Conservation (phyloP, 1,140 invertebrate species). For the Heliconius hermathena region DNA sequence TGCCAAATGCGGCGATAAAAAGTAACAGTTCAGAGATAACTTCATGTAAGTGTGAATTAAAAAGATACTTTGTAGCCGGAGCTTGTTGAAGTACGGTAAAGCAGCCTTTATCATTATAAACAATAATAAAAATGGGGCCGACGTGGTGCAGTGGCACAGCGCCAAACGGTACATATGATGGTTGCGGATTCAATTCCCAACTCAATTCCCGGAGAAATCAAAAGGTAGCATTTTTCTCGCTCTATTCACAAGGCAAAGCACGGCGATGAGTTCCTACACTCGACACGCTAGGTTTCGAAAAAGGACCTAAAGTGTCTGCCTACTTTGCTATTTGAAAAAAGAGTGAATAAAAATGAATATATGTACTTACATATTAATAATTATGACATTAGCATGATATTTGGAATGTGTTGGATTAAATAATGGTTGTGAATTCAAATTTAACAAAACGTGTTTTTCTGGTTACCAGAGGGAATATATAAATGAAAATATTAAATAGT, state of each 20-base stretch:
- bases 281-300: too few relatives aligned
- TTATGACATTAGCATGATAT: too few relatives aligned
- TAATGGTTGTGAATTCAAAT: too few relatives aligned
- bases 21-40: slow-evolving; percentile 9
- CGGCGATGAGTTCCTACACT: too few relatives aligned
- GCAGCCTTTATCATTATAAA: not conserved
- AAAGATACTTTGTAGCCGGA: not conserved
- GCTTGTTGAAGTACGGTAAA: not conserved
- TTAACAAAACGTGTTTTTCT: too few relatives aligned
- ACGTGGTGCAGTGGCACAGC: not conserved
- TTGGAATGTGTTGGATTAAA: too few relatives aligned
- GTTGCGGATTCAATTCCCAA: not conserved
- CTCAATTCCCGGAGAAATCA: not conserved
- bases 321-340: too few relatives aligned
- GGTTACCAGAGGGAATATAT: not conserved
- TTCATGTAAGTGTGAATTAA: slow-evolving; percentile 1
- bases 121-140: not conserved
- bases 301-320: too few relatives aligned
- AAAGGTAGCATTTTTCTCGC: too few relatives aligned
- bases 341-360: too few relatives aligned
- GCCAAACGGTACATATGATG: not conserved
- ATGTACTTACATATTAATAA: too few relatives aligned
- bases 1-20: slow-evolving; percentile 10
- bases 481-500: not conserved
- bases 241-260: too few relatives aligned